These are phyloP conservation scores for Hemibagrus wyckioides DNA, from an alignment of 2,113 vertebrate species.

Conservation along the genomic window DNA sequence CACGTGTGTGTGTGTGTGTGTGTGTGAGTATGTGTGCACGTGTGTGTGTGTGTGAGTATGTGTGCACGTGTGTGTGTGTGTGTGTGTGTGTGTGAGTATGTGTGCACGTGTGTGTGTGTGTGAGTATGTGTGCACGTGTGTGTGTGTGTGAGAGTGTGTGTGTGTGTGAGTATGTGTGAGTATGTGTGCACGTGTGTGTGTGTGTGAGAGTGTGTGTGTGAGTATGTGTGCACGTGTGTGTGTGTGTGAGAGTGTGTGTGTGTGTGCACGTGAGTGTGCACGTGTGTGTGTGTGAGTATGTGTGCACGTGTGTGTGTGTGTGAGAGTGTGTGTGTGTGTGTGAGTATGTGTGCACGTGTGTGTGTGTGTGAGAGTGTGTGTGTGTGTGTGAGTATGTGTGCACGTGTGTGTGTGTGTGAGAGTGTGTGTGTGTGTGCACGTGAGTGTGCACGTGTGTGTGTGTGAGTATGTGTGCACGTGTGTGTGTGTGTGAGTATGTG, in stretches of 20 bases:
- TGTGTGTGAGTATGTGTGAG: constrained; percentile 6
- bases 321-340: constrained; percentile 23
- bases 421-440: constrained; percentile 17
- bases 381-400: constrained; percentile 11
- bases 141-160: constrained; percentile 19
- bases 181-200: constrained; percentile 22
- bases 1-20: constrained; percentile 13
- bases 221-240: constrained; percentile 20
- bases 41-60: constrained; percentile 23
- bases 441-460: constrained; percentile 1
- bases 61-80: constrained; percentile 24
- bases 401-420: constrained; percentile 22
- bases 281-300: constrained; percentile 6
- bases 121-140: constrained; percentile 32
- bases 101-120: background rate
- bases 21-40: constrained; percentile 6
- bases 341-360: constrained; percentile 21
- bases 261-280: constrained; percentile 28
- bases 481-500: background rate
- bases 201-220: constrained; percentile 17
- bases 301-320: constrained; percentile 43
- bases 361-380: constrained; percentile 30
- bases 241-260: background rate
- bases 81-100: constrained; percentile 8
- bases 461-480: constrained; percentile 24